Evolutionary conservation across 1,140 invertebrate genomes (phyloP).

Genomic region (Zaprionus kolodkinae): DNA sequence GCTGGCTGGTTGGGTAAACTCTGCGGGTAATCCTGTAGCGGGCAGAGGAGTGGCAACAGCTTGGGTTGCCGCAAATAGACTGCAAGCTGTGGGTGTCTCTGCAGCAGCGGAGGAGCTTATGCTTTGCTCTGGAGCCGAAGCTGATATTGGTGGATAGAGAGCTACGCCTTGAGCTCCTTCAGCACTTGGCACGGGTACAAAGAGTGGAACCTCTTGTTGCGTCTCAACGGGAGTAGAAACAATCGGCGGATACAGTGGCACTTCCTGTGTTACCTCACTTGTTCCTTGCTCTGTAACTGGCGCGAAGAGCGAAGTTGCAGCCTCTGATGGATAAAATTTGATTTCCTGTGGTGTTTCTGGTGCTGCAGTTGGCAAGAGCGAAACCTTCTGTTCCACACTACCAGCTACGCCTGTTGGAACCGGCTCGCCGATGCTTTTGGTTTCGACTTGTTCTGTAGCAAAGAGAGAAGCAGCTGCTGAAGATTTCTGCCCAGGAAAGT

Average conservation of each 20-base stretch:
- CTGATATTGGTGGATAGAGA: constrained; percentile 39
- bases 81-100: neutral
- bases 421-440: neutral
- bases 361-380: constrained; percentile 1
- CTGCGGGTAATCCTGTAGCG: neutral
- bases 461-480: neutral
- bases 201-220: constrained; percentile 33
- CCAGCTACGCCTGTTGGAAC: neutral
- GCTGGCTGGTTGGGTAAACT: neutral
- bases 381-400: neutral
- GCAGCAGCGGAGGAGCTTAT: neutral
- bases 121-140: neutral
- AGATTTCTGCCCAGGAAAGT: neutral
- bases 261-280: neutral
- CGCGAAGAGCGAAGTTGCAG: neutral
- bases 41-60: neutral
- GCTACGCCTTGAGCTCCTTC: constrained; percentile 15
- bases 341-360: neutral
- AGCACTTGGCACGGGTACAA: constrained; percentile 54
- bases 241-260: constrained; percentile 11
- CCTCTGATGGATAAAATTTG: constrained; percentile 16
- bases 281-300: neutral
- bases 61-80: constrained; percentile 37
- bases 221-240: neutral
- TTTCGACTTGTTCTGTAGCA: neutral